Evolutionary conservation across 2,113 vertebrate genomes (phyloP).

Genomic region (Anolis sagrei): DNA sequence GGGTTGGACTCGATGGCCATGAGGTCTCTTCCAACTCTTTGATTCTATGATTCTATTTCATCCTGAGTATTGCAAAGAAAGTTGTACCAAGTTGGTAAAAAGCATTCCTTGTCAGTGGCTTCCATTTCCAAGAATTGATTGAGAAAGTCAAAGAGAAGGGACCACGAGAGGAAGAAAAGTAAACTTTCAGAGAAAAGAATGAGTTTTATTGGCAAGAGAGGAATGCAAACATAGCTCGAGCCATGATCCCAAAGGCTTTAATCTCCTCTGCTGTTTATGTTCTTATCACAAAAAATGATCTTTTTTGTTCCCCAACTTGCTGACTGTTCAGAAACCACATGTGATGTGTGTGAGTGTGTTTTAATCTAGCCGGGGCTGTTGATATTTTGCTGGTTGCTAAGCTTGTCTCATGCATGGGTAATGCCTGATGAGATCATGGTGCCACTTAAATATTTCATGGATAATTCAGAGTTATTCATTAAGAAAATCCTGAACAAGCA

Average conservation of each 20-base stretch:
- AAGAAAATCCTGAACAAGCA: slow-evolving; percentile 52
- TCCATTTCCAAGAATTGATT: background rate
- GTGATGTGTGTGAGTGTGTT: slow-evolving; percentile 15
- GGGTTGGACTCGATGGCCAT: no score
- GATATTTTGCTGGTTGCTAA: slow-evolving; percentile 74
- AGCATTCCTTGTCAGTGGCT: background rate
- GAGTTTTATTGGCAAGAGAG: slow-evolving; percentile 5
- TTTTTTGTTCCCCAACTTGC: slow-evolving; percentile 46
- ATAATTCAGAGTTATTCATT: slow-evolving; percentile 72
- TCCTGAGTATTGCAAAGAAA: background rate
- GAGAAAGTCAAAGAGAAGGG: background rate
- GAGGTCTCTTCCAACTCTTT: no score
- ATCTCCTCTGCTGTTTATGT: slow-evolving; percentile 52
- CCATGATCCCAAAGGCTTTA: background rate
- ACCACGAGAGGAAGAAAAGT: background rate
- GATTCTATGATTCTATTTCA: no score
- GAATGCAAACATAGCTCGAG: background rate
- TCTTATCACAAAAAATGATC: slow-evolving; percentile 49
- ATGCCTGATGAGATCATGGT: slow-evolving; percentile 72
- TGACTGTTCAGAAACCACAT: slow-evolving; percentile 25
- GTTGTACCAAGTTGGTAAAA: no score
- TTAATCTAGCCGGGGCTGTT: slow-evolving; percentile 52
- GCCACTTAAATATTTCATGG: slow-evolving; percentile 55
- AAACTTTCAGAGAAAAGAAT: background rate
- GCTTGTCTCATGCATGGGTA: slow-evolving; percentile 67